Evolutionary conservation across 2,113 vertebrate genomes (phyloP), one percentile per base, ranked within the genome.

Genomic region (Zosterops pallidus): DNA sequence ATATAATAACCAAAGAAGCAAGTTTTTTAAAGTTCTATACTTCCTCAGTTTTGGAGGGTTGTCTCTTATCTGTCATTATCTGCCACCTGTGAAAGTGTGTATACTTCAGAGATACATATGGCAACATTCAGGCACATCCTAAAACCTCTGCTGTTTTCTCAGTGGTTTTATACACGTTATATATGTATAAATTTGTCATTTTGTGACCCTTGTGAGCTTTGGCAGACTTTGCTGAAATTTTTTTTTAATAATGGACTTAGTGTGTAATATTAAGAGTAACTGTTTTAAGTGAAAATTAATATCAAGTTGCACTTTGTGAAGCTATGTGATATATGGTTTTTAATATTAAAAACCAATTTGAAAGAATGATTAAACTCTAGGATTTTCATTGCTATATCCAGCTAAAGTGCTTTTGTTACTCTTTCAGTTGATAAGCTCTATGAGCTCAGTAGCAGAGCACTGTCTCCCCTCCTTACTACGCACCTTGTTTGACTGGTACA

Each of bases 361-460:
- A 69, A 80, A 22, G 12, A 35, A 25, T 35, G 0, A 26, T 31
- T 41, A 7, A 62, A 44, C 26, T 46, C 7, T 44, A 37, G 31
- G 28, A 41, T 56, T 76, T 87, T 88, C 49, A 20, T 49, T 79
- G 50, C 14, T 88, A 42, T 74, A 26, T 86, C 33, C 28, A 12
- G 21, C 63, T 77, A 3, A 90, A 56, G 11, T 80, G 2, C 62
- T 90, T 74, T 41, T 67, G 37, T 78, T 83, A n/a, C 67, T 91
- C 44, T 96, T 96, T 57, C 97, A 99, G 99, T 98, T 99, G 99
- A 99, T 99, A 98, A 99, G 99, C 99, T 99, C 99, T 98, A 99
- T 99, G 99, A 99, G 99, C 99, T 99, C 99, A 74, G 99, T 99
- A 98, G 99, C 99, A 97, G 99, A 99, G 99, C 99, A 99, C 99